These are phyloP conservation scores for Lithophane ornitopus DNA, from an alignment of 2,888 invertebrate species.

Conservation along the genomic window DNA sequence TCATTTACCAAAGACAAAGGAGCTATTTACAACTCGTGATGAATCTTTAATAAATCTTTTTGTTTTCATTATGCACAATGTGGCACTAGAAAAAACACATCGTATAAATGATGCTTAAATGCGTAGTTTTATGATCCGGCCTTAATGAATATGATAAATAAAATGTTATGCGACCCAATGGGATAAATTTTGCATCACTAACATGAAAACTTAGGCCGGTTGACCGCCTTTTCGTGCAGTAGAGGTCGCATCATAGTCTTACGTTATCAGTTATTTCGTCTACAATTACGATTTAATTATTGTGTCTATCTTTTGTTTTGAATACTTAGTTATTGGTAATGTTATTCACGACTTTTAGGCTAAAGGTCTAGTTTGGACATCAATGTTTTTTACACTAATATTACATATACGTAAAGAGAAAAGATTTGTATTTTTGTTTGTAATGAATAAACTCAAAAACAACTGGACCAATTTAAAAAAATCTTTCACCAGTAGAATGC, in stretches of 20 bases:
- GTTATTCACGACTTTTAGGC: constrained; percentile 15
- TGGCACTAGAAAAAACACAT: constrained; percentile 23
- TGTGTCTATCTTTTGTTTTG: background rate
- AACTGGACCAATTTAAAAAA: too few species aligned
- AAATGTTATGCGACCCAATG: constrained; percentile 15
- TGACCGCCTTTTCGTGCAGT: constrained; percentile 20
- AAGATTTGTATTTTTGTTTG: too few species aligned
- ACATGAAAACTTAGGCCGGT: constrained; percentile 15
- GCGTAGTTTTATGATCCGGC: constrained; percentile 40
- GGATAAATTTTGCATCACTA: constrained; percentile 30
- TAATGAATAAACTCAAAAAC: too few species aligned
- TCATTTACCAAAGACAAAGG: constrained; percentile 43
- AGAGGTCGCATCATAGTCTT: constrained; percentile 15
- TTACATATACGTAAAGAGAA: too few species aligned
- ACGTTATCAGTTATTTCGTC: constrained; percentile 6
- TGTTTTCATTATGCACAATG: constrained; percentile 30
- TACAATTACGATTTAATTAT: background rate
- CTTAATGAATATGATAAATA: constrained; percentile 55
- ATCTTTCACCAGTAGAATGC: too few species aligned
- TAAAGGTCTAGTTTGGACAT: constrained; percentile 19
- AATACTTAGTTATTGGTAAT: background rate
- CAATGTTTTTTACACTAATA: background rate
- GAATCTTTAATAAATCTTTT: constrained; percentile 36
- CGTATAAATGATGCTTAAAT: constrained; percentile 11
- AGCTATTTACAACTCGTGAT: constrained; percentile 30